Evolutionary conservation across 2,113 vertebrate genomes (phyloP).

Genomic region (Hippocampus guttulatus): DNA sequence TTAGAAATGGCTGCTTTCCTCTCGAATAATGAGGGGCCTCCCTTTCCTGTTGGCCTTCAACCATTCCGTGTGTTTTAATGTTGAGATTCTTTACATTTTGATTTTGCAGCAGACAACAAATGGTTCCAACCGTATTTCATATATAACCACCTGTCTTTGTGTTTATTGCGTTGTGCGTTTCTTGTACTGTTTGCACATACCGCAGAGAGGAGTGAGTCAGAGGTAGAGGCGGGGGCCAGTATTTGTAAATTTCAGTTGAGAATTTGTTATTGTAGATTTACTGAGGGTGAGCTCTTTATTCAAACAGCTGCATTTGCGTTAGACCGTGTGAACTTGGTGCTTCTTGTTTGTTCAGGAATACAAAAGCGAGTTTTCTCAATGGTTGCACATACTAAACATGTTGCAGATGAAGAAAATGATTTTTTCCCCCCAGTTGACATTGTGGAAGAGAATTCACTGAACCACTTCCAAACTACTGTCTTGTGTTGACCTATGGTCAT

Average conservation of each 20-base stretch:
- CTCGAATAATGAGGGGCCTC: conserved; percentile 35
- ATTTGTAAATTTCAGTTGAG: conserved; percentile 34
- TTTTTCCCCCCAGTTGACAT: not conserved
- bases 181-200: conserved; percentile 6
- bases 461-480: not conserved
- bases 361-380: conserved; percentile 32
- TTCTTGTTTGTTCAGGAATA: conserved; percentile 23
- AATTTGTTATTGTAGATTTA: conserved; percentile 50
- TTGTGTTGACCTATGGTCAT: not conserved
- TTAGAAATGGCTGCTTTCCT: conserved; percentile 26
- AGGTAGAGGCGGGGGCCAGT: conserved; percentile 8
- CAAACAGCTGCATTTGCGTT: conserved; percentile 30
- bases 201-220: conserved; percentile 2
- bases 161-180: not conserved
- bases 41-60: conserved; percentile 28
- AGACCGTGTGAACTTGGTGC: conserved; percentile 6
- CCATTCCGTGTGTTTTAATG: conserved; percentile 24
- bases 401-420: conserved; percentile 14
- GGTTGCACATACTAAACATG: conserved; percentile 34
- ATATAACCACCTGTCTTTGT: not conserved
- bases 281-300: conserved; percentile 46
- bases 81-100: conserved; percentile 9
- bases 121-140: not conserved
- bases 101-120: not conserved
- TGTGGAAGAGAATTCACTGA: not conserved